Base-by-base conservation (phyloP, 1,140 invertebrate genomes). In the Nymphalis io region DNA sequence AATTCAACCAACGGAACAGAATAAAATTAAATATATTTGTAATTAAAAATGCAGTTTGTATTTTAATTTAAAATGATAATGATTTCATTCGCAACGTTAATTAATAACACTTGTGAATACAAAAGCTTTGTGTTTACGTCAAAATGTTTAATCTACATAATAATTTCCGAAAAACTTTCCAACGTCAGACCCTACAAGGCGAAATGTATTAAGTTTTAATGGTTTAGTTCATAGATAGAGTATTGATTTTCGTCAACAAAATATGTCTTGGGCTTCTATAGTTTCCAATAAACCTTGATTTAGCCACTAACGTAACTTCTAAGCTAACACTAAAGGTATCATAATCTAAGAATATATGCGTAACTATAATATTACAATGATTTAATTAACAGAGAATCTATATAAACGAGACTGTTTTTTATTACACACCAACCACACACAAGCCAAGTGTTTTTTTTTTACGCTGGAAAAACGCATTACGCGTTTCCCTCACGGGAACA, bases 191-290 rank as follows among this genome's bases (percentile, higher is more conserved):
- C 1, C 21, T 51, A 23, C 38, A 70, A 63, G 53, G 51, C 67
- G 44, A 53, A 58, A 3, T 58, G 48, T 62, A 70, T 63, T 59
- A 63, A 64, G 55, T 64, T 64, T 70, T 72, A 68, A 20, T 68
- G 59, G 48, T 51, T 60, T 72, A 63, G 48, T 59, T 60, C 40
- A 59, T 15, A 57, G 38, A 72, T 60, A 65, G 70, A 46, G 15
- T 51, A 68, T 72, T 44, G 70, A 62, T 23, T 62, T 21, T 23
- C 39, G 21, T 61, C 33, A 18, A 60, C 58, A 60, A 68, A 72
- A 72, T 72, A 67, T 72, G 44, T 48, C 33, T 72, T 33, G 33
- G 60, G 16, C 64, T 64, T 64, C 63, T 58, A 55, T 72, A 65
- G 33, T 59, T 51, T 33, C 38, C 70, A 60, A 72, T 68, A 63